phyloP scores from a whole-genome alignment of 2,797 vertebrate species.

The Avahi laniger region DNA sequence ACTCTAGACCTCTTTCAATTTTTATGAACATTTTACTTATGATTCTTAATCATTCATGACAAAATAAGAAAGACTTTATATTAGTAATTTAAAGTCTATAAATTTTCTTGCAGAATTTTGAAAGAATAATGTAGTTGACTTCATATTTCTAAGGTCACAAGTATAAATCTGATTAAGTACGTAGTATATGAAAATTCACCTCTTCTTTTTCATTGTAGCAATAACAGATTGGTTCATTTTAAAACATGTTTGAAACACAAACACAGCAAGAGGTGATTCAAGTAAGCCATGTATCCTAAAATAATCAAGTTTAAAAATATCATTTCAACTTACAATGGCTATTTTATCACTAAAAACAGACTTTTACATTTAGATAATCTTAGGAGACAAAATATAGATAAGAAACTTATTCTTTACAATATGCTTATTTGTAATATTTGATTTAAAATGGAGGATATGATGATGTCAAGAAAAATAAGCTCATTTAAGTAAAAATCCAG shows the following conservation, averaged over 20 bases:
- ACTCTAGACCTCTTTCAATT: background rate
- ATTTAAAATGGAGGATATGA: background rate
- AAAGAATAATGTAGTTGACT: background rate
- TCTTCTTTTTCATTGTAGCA: background rate
- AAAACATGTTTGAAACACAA: background rate
- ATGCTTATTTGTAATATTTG: background rate
- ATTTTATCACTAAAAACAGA: conserved; percentile 1
- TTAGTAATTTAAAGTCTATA: background rate
- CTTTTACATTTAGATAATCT: conserved; percentile 13
- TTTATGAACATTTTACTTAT: background rate
- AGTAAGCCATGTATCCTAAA: background rate
- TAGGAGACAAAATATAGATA: background rate
- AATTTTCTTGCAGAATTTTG: background rate
- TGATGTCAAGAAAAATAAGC: background rate
- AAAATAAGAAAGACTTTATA: background rate
- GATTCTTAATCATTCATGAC: background rate
- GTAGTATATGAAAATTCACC: background rate
- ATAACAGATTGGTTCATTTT: background rate
- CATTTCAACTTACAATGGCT: background rate
- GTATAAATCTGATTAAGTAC: background rate
- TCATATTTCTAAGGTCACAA: conserved; percentile 22
- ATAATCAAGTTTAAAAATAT: conserved; percentile 25
- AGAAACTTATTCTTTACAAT: background rate
- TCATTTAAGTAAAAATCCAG: background rate
- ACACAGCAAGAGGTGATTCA: background rate